Conservation (phyloP, 2,888 invertebrate species). For the Chrysodeixis includens region DNA sequence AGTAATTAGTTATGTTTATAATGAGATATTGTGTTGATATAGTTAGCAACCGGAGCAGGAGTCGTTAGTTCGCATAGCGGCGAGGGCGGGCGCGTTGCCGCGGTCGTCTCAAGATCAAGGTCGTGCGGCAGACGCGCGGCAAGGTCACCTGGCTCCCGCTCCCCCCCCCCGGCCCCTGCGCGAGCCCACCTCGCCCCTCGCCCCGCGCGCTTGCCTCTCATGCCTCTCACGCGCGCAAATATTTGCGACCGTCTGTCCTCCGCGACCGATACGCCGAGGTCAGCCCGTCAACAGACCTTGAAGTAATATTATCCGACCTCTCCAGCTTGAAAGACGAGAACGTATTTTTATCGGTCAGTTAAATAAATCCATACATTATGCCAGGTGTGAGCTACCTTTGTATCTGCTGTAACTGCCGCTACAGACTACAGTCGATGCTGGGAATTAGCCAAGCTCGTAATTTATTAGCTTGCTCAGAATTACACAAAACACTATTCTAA, state of each 20-base stretch:
- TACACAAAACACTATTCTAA: neutral
- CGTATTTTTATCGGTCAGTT: conserved; percentile 77
- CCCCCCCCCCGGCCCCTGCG: conserved; percentile 53
- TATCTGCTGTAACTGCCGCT: conserved; percentile 21
- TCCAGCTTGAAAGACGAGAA: conserved; percentile 79
- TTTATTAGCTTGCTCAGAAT: neutral
- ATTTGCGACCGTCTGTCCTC: conserved; percentile 89
- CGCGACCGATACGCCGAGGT: conserved; percentile 89
- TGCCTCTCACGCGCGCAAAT: conserved; percentile 83
- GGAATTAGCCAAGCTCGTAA: conserved; percentile 4
- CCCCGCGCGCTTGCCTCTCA: conserved; percentile 64
- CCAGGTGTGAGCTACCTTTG: conserved; percentile 27
- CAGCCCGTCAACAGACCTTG: conserved; percentile 86
- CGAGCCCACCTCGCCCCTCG: conserved; percentile 37
- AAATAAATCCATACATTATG: conserved; percentile 48
- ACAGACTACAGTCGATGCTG: neutral
- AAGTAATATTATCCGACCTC: conserved; percentile 86
- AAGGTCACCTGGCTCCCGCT: conserved; percentile 79
- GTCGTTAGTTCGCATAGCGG: conserved; percentile 67
- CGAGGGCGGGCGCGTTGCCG: conserved; percentile 71
- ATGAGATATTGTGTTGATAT: conserved; percentile 47
- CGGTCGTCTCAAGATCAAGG: conserved; percentile 90
- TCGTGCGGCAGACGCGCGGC: conserved; percentile 84
- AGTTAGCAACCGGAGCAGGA: conserved; percentile 72
- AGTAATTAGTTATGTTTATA: conserved; percentile 47